Base-by-base conservation (phyloP, 2,888 invertebrate genomes). In the Lamellibrachia columna region DNA sequence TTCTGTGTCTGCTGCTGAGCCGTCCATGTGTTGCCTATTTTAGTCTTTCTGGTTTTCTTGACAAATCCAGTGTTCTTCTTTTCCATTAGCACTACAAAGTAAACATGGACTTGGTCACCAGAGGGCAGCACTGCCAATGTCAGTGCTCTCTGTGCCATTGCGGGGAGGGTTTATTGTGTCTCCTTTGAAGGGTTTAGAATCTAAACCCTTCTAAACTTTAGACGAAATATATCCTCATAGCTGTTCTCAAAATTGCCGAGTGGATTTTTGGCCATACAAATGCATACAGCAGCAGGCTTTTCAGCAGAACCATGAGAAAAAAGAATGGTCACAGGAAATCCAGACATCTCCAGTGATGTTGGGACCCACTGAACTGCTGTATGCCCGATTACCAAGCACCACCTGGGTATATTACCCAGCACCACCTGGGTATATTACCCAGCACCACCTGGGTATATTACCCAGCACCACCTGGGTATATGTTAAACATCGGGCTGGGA, bases 1-100 rank as follows among this genome's bases (percentile, higher is more conserved):
- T 75, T 75, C 75, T 75, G 75, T 7, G 75, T n/a, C 22, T 75
- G 75, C 75, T 75, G 75, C 75, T 75, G 75, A 6, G 75, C 75
- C 75, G n/a, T 75, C 75, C 75, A 75, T 15, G 22, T 22, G 22
- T 75, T 75, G 75, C 75, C 75, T 15, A 75, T 6, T 75, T 75
- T 75, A 6, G 75, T n/a, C 22, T 75, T 75, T 75, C 22, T 75
- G 75, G 75, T 22, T 75, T 75, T 75, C 75, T 75, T 75, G 15
- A 75, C 75, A 75, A 75, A 75, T 75, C 75, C 75, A 75, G 75
- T 75, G 75, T 75, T 75, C 75, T 75, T 75, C 75, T 75, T 75
- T 75, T 75, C 75, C 75, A 75, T 75, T n/a, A 22, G 15, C 75
- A 75, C 75, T 75, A 22, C 75, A 75, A 75, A 75, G n/a, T 75